Conservation (phyloP, 2,113 vertebrate genomes). For the Piaya cayana region DNA sequence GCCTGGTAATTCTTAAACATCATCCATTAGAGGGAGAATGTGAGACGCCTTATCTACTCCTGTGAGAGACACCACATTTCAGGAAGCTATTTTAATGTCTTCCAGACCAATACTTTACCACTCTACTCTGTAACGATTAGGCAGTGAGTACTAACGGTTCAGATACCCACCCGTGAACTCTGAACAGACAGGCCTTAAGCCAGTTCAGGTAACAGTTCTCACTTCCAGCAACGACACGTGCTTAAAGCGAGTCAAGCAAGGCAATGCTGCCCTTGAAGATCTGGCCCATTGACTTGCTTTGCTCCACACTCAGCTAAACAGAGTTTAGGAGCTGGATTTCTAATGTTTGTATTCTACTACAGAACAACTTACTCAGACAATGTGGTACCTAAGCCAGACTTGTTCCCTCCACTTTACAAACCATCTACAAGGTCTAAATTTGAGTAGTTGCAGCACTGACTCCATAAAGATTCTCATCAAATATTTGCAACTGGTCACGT, state of each 20-base stretch:
- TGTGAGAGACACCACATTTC: not conserved
- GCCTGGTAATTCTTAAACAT: not conserved
- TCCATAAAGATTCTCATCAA: not conserved
- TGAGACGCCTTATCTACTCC: not conserved
- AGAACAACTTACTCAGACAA: not conserved
- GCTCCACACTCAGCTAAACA: not conserved
- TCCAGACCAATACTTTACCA: not conserved
- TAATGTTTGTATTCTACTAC: not conserved
- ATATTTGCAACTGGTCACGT: not conserved
- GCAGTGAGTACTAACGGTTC: not conserved
- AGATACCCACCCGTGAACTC: not conserved
- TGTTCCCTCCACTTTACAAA: not conserved
- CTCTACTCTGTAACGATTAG: not conserved
- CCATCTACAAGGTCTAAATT: not conserved
- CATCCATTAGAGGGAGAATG: not conserved
- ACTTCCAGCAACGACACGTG: not conserved
- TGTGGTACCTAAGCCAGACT: not conserved
- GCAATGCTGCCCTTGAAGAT: not conserved
- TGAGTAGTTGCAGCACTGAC: not conserved
- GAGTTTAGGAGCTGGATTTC: not conserved
- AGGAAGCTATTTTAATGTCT: not conserved
- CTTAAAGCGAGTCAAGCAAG: not conserved
- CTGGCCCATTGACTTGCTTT: not conserved
- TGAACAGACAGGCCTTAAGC: not conserved
- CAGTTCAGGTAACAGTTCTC: not conserved